Evolutionary conservation across 1,140 invertebrate genomes (phyloP).

Genomic region (Drosophila hydei): DNA sequence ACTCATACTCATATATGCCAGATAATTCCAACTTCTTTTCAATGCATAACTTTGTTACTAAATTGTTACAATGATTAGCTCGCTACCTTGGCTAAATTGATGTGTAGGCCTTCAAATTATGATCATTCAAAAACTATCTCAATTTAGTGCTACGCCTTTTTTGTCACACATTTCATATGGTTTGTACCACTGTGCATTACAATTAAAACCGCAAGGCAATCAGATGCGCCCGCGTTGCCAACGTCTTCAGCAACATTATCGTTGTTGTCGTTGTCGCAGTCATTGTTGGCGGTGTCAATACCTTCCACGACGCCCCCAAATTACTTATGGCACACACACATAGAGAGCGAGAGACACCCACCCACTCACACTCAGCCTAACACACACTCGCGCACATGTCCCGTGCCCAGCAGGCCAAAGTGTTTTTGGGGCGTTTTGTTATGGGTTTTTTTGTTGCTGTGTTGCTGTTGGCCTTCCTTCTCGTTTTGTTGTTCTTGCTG

Average conservation of each 20-base stretch:
- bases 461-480: conserved; percentile 7
- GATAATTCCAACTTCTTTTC: too few species aligned
- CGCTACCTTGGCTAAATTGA: too few species aligned
- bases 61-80: too few species aligned
- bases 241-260: conserved; percentile 19
- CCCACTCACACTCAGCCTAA: conserved; percentile 2
- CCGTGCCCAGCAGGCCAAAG: conserved; percentile 42
- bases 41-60: too few species aligned
- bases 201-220: conserved; percentile 60
- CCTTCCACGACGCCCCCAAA: conserved; percentile 57
- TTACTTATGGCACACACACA: conserved; percentile 32
- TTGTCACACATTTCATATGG: not conserved
- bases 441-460: conserved; percentile 8
- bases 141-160: too few species aligned
- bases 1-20: too few species aligned
- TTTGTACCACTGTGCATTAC: conserved; percentile 47
- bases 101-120: too few species aligned
- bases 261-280: conserved; percentile 24
- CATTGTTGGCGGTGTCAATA: conserved; percentile 57
- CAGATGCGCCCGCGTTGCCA: conserved; percentile 51
- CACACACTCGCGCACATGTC: conserved; percentile 21
- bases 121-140: too few species aligned
- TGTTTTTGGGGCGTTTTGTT: conserved; percentile 57
- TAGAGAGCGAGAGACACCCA: not conserved
- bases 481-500: conserved; percentile 20